A percentile compares a stretch with the other conserved stretches of the same genome.
Conservation (phyloP, 2,113 vertebrate genomes). For the Platycercus adscitus region DNA sequence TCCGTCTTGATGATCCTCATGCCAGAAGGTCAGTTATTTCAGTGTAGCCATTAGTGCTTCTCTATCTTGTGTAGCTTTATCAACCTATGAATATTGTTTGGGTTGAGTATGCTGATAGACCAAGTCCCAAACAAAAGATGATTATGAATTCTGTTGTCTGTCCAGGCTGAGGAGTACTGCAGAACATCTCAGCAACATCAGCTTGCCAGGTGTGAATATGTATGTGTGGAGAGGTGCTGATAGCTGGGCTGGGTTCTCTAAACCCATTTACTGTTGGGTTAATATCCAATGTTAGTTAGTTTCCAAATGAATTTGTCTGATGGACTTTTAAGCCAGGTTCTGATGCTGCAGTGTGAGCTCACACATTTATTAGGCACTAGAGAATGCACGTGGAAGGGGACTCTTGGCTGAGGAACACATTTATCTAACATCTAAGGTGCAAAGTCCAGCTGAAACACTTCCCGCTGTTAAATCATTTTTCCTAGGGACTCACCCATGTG, state of each 20-base stretch:
- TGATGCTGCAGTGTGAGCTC: slow-evolving; percentile 55
- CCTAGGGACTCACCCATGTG: neutral
- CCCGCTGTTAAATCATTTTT: slow-evolving; percentile 58
- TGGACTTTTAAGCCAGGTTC: slow-evolving; percentile 19
- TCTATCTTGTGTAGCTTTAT: neutral
- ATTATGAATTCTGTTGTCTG: neutral
- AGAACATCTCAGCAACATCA: neutral
- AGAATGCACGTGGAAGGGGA: slow-evolving; percentile 25
- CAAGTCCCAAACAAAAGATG: neutral
- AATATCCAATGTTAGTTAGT: neutral
- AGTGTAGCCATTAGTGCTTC: neutral
- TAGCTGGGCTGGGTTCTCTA: neutral
- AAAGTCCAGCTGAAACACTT: slow-evolving; percentile 62
- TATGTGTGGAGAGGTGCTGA: neutral
- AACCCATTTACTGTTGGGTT: neutral
- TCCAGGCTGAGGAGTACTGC: neutral
- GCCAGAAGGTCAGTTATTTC: neutral
- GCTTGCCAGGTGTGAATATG: neutral
- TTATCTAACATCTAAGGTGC: slow-evolving; percentile 33
- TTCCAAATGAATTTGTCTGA: slow-evolving; percentile 41
- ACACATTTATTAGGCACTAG: slow-evolving; percentile 31
- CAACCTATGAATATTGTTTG: neutral
- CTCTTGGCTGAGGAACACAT: neutral
- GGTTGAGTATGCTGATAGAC: neutral
- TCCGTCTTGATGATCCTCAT: neutral